Evolutionary conservation across 2,113 vertebrate species (phyloP).

Genomic region (Microtus richardsoni): DNA sequence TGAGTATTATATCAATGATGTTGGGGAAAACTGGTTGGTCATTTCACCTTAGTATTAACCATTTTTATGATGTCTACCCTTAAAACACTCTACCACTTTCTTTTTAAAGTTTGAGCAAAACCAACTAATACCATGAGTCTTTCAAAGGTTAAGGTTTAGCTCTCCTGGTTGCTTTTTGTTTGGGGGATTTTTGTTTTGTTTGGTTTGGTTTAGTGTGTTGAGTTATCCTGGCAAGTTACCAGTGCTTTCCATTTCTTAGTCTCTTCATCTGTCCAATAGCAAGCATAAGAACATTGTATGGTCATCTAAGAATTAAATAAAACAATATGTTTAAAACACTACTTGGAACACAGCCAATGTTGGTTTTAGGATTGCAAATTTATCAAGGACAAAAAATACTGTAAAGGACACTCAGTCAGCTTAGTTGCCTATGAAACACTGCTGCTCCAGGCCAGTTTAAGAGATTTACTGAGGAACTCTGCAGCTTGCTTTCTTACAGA

Average conservation of each 20-base stretch:
- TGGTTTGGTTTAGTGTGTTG: neutral
- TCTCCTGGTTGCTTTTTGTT: neutral
- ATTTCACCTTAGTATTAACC: too few species aligned
- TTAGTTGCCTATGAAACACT: neutral
- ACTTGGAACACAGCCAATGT: neutral
- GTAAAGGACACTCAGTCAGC: neutral
- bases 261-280: neutral
- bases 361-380: neutral
- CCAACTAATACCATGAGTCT: neutral
- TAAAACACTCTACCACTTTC: neutral
- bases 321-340: neutral
- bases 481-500: neutral
- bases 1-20: neutral
- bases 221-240: neutral
- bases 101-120: neutral
- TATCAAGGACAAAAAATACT: neutral
- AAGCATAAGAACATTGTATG: neutral
- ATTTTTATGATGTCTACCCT: neutral
- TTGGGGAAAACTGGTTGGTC: neutral
- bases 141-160: neutral
- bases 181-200: neutral
- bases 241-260: neutral
- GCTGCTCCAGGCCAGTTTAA: neutral
- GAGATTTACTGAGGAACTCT: neutral
- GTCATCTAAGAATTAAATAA: neutral